Conservation (phyloP, 2,113 vertebrate species). For the Paradoxurus hermaphroditus region DNA sequence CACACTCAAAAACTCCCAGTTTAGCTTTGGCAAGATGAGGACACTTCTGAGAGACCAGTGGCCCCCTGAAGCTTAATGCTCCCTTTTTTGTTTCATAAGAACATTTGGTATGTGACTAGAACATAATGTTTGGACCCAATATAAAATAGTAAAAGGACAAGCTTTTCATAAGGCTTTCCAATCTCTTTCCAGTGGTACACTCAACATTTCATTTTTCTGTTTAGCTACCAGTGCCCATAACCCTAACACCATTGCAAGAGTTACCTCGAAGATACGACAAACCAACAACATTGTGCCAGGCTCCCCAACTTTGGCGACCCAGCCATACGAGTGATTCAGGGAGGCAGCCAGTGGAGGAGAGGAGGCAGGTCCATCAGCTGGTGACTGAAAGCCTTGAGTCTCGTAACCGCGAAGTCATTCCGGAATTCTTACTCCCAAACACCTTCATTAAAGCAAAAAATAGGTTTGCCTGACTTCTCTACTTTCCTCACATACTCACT, state of each 20-base stretch:
- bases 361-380: neutral
- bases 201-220: neutral
- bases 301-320: neutral
- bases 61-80: neutral
- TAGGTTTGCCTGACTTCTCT: neutral
- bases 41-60: neutral
- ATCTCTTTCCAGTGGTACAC: conserved; percentile 36
- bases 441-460: neutral
- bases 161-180: neutral
- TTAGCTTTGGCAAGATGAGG: conserved; percentile 57
- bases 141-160: neutral
- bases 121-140: neutral
- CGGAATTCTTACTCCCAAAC: neutral
- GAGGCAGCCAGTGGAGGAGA: neutral
- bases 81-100: neutral
- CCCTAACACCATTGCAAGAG: neutral
- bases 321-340: neutral
- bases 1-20: neutral
- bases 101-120: conserved; percentile 2
- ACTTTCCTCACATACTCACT: neutral
- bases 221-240: neutral
- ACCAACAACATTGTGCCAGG: no score
- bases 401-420: neutral
- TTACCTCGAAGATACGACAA: neutral
- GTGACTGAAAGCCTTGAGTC: neutral